Evolutionary conservation across 2,797 vertebrate species (phyloP).

Genomic region (Morelia viridis): DNA sequence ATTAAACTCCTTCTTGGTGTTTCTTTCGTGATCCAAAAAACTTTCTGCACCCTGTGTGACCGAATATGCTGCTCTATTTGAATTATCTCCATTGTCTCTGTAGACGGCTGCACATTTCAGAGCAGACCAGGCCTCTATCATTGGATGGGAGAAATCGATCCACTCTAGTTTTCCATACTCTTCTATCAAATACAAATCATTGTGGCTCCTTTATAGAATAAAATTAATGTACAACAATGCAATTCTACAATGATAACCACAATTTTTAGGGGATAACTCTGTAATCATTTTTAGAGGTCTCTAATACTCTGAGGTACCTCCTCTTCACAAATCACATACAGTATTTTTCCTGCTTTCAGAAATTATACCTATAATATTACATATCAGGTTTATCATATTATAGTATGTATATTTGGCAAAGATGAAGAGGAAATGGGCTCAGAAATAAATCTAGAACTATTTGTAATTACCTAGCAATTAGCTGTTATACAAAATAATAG

Average conservation of each 20-base stretch:
- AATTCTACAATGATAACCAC: not conserved
- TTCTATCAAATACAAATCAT: not conserved
- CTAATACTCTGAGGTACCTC: not conserved
- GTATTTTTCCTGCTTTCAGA: not conserved
- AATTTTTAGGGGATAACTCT: not conserved
- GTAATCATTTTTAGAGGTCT: not conserved
- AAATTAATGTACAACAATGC: not conserved
- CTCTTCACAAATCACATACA: not conserved
- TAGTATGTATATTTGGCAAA: not conserved
- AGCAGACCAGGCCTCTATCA: not conserved
- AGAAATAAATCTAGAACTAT: not conserved
- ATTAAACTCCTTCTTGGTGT: not conserved
- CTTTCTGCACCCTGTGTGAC: not conserved
- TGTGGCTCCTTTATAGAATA: not conserved
- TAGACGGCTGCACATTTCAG: not conserved
- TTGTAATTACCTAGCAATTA: not conserved
- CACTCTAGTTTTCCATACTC: not conserved
- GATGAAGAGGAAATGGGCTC: not conserved
- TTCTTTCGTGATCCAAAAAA: not conserved
- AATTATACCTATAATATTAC: not conserved
- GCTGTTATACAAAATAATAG: not conserved
- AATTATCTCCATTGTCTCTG: not conserved
- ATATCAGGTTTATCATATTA: not conserved
- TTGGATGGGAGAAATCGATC: not conserved
- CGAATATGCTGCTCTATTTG: constrained; percentile 13